Evolutionary conservation across 2,113 vertebrate genomes (phyloP).

Genomic region (Pogonocichla stellata): DNA sequence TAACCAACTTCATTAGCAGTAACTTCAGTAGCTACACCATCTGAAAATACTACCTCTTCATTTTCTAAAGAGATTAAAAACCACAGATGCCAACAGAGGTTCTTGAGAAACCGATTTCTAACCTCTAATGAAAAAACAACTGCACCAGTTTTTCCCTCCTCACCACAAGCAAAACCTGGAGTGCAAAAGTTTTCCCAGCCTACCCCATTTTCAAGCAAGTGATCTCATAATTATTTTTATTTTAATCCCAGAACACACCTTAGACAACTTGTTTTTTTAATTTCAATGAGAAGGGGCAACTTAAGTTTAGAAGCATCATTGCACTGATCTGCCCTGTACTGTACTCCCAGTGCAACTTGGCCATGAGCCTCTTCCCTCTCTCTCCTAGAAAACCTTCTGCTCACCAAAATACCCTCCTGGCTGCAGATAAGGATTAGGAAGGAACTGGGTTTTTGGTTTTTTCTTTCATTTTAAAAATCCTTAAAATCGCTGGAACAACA

Average conservation of each 20-base stretch:
- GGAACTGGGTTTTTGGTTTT: accelerated
- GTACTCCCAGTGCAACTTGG: accelerated
- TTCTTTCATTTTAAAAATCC: neutral
- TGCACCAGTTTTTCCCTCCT: neutral
- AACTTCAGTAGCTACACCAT: neutral
- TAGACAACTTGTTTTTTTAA: neutral
- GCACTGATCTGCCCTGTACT: neutral
- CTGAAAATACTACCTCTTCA: neutral
- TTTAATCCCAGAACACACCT: neutral
- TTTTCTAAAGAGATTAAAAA: slow-evolving; percentile 8
- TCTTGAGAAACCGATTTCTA: neutral
- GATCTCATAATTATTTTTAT: neutral
- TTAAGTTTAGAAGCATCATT: neutral
- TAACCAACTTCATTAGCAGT: neutral
- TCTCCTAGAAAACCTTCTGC: neutral
- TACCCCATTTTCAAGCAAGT: neutral
- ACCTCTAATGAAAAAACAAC: neutral
- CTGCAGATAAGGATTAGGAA: neutral
- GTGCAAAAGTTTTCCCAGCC: neutral
- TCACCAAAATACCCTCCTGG: neutral
- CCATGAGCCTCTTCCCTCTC: neutral
- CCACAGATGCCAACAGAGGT: neutral
- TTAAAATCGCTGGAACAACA: neutral
- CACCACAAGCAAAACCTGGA: neutral
- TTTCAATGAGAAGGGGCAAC: neutral